Conservation (phyloP, 2,888 invertebrate genomes). For the Lysandra bellargus region DNA sequence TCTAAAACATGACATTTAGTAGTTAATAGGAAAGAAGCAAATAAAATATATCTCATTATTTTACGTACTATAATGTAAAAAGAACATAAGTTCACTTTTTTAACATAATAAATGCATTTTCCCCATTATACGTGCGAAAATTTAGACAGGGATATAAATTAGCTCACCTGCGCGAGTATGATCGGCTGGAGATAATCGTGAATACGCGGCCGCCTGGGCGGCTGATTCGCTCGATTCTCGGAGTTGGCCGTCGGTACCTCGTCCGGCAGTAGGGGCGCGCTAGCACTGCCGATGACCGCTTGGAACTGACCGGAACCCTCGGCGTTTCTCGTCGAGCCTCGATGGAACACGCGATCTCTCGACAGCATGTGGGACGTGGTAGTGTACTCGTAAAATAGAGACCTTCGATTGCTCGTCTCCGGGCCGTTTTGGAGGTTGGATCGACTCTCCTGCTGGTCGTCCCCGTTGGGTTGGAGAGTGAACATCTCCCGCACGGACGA, state of each 20-base stretch:
- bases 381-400: conserved; percentile 47
- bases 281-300: conserved; percentile 60
- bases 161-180: conserved; percentile 70
- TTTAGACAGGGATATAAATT: not conserved
- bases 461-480: conserved; percentile 54
- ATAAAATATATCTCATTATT: too few relatives aligned
- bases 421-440: conserved; percentile 46
- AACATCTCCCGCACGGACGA: conserved; percentile 72
- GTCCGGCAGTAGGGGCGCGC: conserved; percentile 82
- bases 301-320: conserved; percentile 55
- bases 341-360: conserved; percentile 48
- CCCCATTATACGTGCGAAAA: not conserved
- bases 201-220: conserved; percentile 62
- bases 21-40: too few relatives aligned
- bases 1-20: conserved; percentile 48
- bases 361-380: conserved; percentile 52
- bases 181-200: conserved; percentile 74
- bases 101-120: too few relatives aligned
- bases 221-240: conserved; percentile 51
- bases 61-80: too few relatives aligned
- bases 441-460: conserved; percentile 50
- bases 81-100: too few relatives aligned
- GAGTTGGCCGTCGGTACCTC: conserved; percentile 63
- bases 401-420: conserved; percentile 48
- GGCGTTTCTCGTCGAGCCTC: conserved; percentile 42